Percentiles rank a stretch among this genome's conserved stretches.
These are phyloP conservation scores for Antheraea mylitta DNA, from an alignment of 1,140 invertebrate species.

Conservation along the genomic window DNA sequence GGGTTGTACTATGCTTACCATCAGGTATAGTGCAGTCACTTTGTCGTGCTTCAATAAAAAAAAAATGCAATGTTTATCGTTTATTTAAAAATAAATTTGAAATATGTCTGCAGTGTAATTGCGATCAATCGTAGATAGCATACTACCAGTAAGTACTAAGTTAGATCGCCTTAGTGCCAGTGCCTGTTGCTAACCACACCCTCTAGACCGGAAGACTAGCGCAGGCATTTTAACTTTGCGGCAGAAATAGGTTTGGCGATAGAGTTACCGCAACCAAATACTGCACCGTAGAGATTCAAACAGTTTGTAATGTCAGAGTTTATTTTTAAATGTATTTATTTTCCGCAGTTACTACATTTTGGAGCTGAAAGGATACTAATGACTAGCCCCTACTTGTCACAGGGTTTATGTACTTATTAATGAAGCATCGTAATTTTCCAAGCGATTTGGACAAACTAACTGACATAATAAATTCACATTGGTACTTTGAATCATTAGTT, in stretches of 20 bases:
- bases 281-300: neutral
- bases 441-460: too few species aligned
- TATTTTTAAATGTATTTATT: neutral
- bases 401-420: too few species aligned
- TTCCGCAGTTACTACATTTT: too few species aligned
- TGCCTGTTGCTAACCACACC: neutral
- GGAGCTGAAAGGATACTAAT: too few species aligned
- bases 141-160: neutral
- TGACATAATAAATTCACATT: too few species aligned
- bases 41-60: too few species aligned
- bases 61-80: neutral
- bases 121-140: neutral
- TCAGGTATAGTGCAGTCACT: too few species aligned
- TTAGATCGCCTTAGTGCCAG: neutral
- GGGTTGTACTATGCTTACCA: too few species aligned
- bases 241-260: neutral
- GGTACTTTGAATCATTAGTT: too few species aligned
- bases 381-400: too few species aligned
- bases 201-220: too few species aligned
- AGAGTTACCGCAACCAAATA: neutral
- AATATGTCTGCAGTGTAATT: neutral
- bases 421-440: too few species aligned
- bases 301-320: neutral
- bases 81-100: neutral
- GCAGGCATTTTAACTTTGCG: neutral